These are phyloP conservation scores for Pachypanchax playfairii DNA, from an alignment of 2,113 vertebrate genomes.

Conservation along the genomic window DNA sequence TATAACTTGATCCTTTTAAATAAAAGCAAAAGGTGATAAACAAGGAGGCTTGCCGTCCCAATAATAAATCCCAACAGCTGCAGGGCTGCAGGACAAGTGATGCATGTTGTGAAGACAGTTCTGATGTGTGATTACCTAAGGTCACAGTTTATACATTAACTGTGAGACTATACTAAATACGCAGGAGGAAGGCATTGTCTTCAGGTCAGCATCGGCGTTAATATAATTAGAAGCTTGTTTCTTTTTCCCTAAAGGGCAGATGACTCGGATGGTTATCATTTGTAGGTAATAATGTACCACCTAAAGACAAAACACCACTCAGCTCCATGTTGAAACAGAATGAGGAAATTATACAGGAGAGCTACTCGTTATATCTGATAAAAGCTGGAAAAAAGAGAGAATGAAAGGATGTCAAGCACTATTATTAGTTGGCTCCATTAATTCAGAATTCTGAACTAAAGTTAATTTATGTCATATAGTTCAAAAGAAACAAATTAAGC, in stretches of 20 bases:
- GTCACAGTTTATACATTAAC: constrained; percentile 51
- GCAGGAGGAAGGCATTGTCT: constrained; percentile 54
- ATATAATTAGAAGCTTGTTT: constrained; percentile 72
- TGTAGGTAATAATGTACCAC: constrained; percentile 75
- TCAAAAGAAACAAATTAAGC: constrained; percentile 6
- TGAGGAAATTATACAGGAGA: constrained; percentile 69
- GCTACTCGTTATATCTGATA: constrained; percentile 56
- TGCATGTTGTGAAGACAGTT: constrained; percentile 37
- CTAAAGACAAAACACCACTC: constrained; percentile 73
- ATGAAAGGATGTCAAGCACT: constrained; percentile 32
- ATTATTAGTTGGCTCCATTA: constrained; percentile 45
- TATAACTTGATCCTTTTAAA: constrained; percentile 27
- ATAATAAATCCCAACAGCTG: constrained; percentile 51
- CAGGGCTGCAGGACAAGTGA: constrained; percentile 52
- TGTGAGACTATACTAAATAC: constrained; percentile 50
- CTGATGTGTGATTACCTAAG: constrained; percentile 58
- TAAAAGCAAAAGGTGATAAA: constrained; percentile 55
- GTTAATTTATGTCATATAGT: constrained; percentile 25
- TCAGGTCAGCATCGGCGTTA: constrained; percentile 62
- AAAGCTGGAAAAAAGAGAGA: constrained; percentile 19
- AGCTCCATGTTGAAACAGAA: constrained; percentile 52
- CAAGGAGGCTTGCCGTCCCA: constrained; percentile 28
- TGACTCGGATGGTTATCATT: constrained; percentile 69
- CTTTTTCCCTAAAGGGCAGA: constrained; percentile 56
- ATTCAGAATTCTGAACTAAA: constrained; percentile 32